These are phyloP conservation scores for Cephus runcator DNA, from an alignment of 2,888 invertebrate genomes.

Conservation along the genomic window DNA sequence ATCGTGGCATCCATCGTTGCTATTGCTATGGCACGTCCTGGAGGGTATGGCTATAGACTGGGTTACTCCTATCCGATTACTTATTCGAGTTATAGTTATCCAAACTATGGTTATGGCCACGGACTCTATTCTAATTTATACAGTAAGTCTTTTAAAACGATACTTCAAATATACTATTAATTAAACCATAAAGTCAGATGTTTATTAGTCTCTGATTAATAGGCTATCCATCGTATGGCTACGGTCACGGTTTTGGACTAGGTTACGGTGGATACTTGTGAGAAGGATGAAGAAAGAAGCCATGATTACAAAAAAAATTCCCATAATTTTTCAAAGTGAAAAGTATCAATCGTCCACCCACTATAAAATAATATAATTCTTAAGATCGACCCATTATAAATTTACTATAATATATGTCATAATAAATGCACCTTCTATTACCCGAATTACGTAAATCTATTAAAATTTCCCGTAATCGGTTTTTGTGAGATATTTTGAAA, in stretches of 20 bases:
- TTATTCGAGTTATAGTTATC: slow-evolving; percentile 34
- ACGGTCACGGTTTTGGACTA: slow-evolving; percentile 45
- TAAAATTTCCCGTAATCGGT: neutral
- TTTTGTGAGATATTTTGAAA: neutral
- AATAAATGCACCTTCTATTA: neutral
- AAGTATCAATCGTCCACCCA: neutral
- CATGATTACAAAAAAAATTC: neutral
- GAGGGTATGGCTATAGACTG: slow-evolving; percentile 37
- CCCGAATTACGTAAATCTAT: neutral
- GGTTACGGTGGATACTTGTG: slow-evolving; percentile 18
- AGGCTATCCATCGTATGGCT: slow-evolving; percentile 30
- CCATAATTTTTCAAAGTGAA: neutral
- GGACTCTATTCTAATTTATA: slow-evolving; percentile 29
- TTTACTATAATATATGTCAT: neutral
- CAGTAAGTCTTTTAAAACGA: slow-evolving; percentile 7
- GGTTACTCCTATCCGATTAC: slow-evolving; percentile 31
- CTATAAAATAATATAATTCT: neutral
- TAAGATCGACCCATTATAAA: neutral
- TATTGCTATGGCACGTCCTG: slow-evolving; percentile 48
- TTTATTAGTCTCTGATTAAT: neutral
- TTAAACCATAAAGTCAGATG: neutral
- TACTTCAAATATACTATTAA: neutral
- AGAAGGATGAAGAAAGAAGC: neutral
- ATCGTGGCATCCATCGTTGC: slow-evolving; percentile 44
- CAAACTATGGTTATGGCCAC: slow-evolving; percentile 36